phyloP scores from a whole-genome alignment of 1,140 invertebrate genomes.

The Oryzaephilus surinamensis region DNA sequence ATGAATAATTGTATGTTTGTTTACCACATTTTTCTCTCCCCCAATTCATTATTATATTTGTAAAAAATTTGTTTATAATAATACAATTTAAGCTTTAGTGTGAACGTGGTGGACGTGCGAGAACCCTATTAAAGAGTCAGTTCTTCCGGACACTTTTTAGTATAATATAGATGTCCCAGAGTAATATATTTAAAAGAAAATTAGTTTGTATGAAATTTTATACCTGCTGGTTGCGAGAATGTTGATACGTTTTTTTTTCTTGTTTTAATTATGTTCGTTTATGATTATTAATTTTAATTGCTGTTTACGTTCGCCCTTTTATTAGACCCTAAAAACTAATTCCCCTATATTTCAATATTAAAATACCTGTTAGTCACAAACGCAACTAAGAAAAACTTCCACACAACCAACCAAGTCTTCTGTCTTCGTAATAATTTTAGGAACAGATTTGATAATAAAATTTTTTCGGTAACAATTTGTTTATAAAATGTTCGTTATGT shows the following conservation, averaged over 20 bases:
- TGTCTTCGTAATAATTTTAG: too few relatives aligned
- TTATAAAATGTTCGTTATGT: too few relatives aligned
- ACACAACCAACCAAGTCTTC: too few relatives aligned
- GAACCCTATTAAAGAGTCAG: slow-evolving; percentile 1
- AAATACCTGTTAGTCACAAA: too few relatives aligned
- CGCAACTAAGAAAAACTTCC: too few relatives aligned
- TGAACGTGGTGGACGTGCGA: slow-evolving; percentile 5
- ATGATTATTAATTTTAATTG: slow-evolving; percentile 17
- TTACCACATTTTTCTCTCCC: neutral
- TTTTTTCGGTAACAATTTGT: too few relatives aligned
- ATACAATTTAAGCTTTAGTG: neutral
- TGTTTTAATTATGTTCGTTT: too few relatives aligned
- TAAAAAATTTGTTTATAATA: neutral
- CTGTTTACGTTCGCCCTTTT: slow-evolving; percentile 22
- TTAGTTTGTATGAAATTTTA: slow-evolving; percentile 24
- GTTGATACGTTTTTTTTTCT: slow-evolving; percentile 16
- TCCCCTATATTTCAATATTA: too few relatives aligned
- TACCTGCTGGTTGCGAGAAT: slow-evolving; percentile 26
- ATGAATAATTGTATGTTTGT: neutral
- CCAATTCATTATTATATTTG: neutral
- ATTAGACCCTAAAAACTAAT: too few relatives aligned
- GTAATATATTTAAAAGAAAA: slow-evolving; percentile 26
- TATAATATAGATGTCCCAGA: slow-evolving; percentile 21
- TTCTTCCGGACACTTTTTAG: slow-evolving; percentile 18
- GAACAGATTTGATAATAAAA: too few relatives aligned